Evolutionary conservation across 2,888 invertebrate species (phyloP).

Genomic region (Ectemnius lituratus): DNA sequence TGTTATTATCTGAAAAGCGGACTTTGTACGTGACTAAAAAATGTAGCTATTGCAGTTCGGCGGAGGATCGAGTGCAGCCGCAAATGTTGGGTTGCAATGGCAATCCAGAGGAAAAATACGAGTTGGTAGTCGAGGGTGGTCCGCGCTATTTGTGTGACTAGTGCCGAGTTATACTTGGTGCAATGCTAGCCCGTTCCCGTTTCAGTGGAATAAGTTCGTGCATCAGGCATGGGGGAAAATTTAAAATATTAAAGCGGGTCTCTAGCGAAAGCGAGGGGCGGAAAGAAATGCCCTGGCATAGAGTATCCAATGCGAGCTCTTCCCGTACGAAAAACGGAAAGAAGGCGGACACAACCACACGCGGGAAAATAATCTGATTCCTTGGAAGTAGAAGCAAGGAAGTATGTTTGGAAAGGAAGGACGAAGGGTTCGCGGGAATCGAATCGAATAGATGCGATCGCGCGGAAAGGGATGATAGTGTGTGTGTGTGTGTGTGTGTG

Average conservation of each 20-base stretch:
- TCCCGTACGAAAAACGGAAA: conserved; percentile 28
- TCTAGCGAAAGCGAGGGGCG: neutral
- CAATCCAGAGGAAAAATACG: conserved; percentile 1
- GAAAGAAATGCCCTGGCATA: no score
- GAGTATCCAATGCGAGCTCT: no score
- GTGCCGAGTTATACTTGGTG: neutral
- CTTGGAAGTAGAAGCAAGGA: conserved; percentile 22
- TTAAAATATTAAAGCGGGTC: conserved; percentile 47
- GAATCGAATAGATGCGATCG: conserved; percentile 55
- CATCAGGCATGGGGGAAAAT: conserved; percentile 29
- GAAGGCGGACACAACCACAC: conserved; percentile 45
- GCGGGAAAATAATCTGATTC: conserved; percentile 63
- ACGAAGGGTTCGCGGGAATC: conserved; percentile 44
- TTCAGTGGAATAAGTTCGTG: conserved; percentile 4
- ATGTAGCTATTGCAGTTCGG: neutral
- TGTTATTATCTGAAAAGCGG: conserved; percentile 15
- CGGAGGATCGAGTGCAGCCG: neutral
- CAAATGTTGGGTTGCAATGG: neutral
- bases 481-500: no score
- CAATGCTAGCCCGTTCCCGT: neutral
- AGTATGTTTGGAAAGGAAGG: conserved; percentile 6
- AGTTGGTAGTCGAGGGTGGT: neutral
- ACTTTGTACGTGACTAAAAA: conserved; percentile 16
- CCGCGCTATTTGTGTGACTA: neutral
- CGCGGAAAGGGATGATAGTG: conserved; percentile 58